A percentile compares a stretch with the other conserved stretches of the same genome.
phyloP scores from a whole-genome alignment of 1,140 invertebrate species.

The Aphis gossypii region DNA sequence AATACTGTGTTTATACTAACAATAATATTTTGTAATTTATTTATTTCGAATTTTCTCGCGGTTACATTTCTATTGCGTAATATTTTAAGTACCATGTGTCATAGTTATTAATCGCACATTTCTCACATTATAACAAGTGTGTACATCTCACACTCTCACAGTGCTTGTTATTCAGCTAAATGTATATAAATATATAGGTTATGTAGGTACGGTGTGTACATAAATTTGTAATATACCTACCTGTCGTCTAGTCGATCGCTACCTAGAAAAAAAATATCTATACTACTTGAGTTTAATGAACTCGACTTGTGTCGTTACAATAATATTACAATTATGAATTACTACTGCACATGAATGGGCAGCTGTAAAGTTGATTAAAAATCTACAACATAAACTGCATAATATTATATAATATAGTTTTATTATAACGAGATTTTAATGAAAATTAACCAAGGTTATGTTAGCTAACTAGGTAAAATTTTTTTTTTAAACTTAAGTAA shows the following conservation, averaged over 20 bases:
- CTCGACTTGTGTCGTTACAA: background rate
- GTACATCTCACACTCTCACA: background rate
- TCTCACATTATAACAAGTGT: background rate
- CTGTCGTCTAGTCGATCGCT: background rate
- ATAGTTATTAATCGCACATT: background rate
- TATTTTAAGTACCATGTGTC: background rate
- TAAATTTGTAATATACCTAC: background rate
- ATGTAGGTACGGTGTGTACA: background rate
- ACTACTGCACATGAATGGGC: no score
- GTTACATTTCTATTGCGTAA: background rate
- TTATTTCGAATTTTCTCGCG: background rate
- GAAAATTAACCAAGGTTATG: no score
- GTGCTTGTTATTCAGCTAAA: background rate
- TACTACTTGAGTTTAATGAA: background rate
- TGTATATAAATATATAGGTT: background rate
- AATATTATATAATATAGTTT: no score
- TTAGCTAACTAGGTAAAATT: no score
- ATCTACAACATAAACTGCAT: no score
- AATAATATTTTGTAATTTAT: background rate
- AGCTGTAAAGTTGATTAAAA: no score
- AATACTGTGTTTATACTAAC: background rate
- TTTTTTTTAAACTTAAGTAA: no score
- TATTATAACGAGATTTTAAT: no score
- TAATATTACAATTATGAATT: background rate
- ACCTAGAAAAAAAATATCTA: background rate